Base-by-base conservation (phyloP, 2,888 invertebrate genomes). In the Eupithecia insigniata region DNA sequence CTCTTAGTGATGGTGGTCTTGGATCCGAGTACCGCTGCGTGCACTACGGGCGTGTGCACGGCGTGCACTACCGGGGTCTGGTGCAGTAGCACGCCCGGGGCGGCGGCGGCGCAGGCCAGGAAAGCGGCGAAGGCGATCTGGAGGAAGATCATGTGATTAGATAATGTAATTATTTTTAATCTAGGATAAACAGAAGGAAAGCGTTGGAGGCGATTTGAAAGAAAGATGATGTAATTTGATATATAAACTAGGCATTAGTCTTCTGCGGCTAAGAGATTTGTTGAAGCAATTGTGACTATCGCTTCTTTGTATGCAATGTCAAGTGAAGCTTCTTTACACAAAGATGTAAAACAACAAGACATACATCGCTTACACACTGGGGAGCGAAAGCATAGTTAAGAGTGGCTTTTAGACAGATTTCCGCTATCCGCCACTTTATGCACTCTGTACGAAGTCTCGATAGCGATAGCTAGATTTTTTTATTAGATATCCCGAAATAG, bases 121-220 rank as follows among this genome's bases (percentile, higher is more conserved):
- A 95, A 75, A 77, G 94, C 93, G 83, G 90, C 87, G 85, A 95
- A 90, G 69, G 90, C 90, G 78, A 95, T 84, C 95, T 95, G 87
- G 60, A 73, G 46, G 43, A 18, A 26, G 32, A 68, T 28, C 12
- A 32, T 18, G 3, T 1, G 5, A 62, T 32, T 60, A 60, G 28
- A 30, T 22, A 0, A 1, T 18, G 18, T 1, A 30, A 18, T 14
- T 55, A 46, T 46, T 46, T n/a, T 46, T 3, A 7, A 18, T 43
- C 2, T 43, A n/a, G 8, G 46, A 8, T 46, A 2, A 43, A 43
- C n/a, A n/a, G 46, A n/a, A 46, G 43, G 43, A 46, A n/a, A 8
- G n/a, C n/a, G 8, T 1, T 1, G 8, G 2, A 46, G 43, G 8
- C n/a, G 7, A 46, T 43, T n/a, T 6, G 1, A 7, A 43, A 18